These are phyloP conservation scores for Mnemiopsis leidyi DNA, from an alignment of 37 sponge, comb jelly and placozoan genomes.

Conservation along the genomic window DNA sequence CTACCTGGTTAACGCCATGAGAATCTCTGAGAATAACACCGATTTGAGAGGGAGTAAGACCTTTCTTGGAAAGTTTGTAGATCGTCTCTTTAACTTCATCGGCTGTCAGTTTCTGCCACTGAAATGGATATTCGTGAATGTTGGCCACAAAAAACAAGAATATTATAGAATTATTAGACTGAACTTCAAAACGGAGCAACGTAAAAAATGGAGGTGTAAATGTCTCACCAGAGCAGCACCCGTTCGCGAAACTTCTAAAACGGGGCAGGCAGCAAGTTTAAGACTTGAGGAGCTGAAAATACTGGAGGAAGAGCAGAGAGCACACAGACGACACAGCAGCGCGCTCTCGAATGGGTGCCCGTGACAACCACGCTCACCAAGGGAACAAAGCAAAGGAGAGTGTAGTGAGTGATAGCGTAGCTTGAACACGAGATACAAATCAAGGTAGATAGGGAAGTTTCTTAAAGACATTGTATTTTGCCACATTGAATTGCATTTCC, in stretches of 20 bases:
- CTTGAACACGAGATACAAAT: too few species aligned
- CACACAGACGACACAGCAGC: not conserved
- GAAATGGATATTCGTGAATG: too few species aligned
- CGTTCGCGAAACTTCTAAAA: not conserved
- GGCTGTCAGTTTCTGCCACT: conserved; percentile 88
- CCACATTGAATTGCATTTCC: too few species aligned
- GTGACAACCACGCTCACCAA: conserved; percentile 64
- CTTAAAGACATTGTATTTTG: too few species aligned
- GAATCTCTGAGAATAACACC: conserved; percentile 91
- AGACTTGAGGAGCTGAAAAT: too few species aligned
- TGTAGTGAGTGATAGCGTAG: not conserved
- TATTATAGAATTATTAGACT: too few species aligned
- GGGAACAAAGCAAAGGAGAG: conserved; percentile 65
- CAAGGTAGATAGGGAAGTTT: too few species aligned
- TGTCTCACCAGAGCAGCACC: not conserved
- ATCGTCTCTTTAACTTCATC: conserved; percentile 97
- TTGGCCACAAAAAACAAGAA: too few species aligned
- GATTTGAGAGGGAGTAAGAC: conserved; percentile 90
- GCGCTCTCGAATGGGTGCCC: conserved; percentile 33
- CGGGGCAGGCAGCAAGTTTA: not conserved
- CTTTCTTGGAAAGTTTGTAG: conserved; percentile 95
- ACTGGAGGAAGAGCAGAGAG: conserved; percentile 38
- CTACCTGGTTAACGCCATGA: conserved; percentile 78
- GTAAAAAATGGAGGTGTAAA: too few species aligned
- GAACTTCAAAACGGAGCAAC: too few species aligned